Evolutionary conservation across 2,113 vertebrate species (phyloP).

Genomic region (Rattus rattus): DNA sequence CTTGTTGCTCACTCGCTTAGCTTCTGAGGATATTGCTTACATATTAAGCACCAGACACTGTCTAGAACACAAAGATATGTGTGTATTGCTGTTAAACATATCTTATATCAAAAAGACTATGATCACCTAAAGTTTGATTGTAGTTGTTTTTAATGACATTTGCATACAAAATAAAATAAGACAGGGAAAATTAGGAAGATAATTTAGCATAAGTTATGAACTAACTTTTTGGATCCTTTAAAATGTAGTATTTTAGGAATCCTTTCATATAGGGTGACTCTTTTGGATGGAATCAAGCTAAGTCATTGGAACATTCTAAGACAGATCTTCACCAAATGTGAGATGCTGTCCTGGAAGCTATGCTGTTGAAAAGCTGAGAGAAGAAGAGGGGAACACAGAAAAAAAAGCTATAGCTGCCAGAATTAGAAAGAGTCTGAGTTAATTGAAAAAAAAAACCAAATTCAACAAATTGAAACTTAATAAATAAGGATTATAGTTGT

Average conservation of each 20-base stretch:
- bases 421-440: constrained; percentile 58
- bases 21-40: background rate
- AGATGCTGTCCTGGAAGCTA: background rate
- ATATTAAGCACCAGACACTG: background rate
- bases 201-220: background rate
- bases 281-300: background rate
- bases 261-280: background rate
- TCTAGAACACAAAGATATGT: constrained; percentile 5
- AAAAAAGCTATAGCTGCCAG: constrained; percentile 48
- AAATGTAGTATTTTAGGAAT: background rate
- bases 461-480: constrained; percentile 47
- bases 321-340: background rate
- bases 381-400: background rate
- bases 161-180: constrained; percentile 2
- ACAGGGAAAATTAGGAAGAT: background rate
- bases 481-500: constrained; percentile 35
- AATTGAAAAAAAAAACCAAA: constrained; percentile 50
- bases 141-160: background rate
- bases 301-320: too few relatives aligned
- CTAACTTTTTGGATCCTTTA: background rate
- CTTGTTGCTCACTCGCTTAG: background rate
- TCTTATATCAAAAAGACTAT: background rate
- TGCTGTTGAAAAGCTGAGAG: background rate
- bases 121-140: background rate
- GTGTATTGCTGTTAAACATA: background rate